Percentiles rank a stretch among this genome's conserved stretches.
These are phyloP conservation scores for Schizaphis graminum DNA, from an alignment of 2,888 invertebrate species.

Conservation along the genomic window DNA sequence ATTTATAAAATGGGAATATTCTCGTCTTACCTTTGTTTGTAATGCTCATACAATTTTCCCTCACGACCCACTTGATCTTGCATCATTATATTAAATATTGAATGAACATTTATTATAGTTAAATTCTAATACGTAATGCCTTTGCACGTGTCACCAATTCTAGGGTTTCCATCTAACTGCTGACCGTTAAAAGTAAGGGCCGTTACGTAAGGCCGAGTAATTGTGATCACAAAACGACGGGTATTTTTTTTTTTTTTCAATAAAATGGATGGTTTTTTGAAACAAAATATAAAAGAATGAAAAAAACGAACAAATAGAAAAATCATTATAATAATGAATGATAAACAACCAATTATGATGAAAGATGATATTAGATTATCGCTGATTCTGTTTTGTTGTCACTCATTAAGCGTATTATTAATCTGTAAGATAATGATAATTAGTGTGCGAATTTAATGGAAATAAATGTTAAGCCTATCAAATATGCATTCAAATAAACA, in stretches of 20 bases:
- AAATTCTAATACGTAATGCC: neutral
- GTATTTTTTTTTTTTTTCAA: neutral
- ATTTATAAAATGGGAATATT: too few species aligned
- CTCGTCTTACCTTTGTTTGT: too few species aligned
- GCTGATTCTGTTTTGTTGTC: neutral
- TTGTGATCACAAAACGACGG: neutral
- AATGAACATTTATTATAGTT: neutral
- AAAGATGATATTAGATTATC: neutral
- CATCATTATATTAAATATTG: neutral
- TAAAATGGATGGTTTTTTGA: neutral
- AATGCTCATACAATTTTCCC: too few species aligned
- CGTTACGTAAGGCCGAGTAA: neutral
- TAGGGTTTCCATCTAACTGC: neutral
- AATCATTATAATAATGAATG: neutral
- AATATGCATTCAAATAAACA: too few species aligned
- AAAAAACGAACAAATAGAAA: neutral
- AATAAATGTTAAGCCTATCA: too few species aligned
- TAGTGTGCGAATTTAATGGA: neutral
- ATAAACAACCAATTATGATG: neutral
- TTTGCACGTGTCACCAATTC: neutral
- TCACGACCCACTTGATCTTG: too few species aligned
- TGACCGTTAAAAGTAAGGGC: too few species aligned
- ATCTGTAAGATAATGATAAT: neutral
- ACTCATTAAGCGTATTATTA: neutral
- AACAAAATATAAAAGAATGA: neutral